These are phyloP conservation scores for Drosophila sproati DNA, from an alignment of 1,140 invertebrate species.

Conservation along the genomic window DNA sequence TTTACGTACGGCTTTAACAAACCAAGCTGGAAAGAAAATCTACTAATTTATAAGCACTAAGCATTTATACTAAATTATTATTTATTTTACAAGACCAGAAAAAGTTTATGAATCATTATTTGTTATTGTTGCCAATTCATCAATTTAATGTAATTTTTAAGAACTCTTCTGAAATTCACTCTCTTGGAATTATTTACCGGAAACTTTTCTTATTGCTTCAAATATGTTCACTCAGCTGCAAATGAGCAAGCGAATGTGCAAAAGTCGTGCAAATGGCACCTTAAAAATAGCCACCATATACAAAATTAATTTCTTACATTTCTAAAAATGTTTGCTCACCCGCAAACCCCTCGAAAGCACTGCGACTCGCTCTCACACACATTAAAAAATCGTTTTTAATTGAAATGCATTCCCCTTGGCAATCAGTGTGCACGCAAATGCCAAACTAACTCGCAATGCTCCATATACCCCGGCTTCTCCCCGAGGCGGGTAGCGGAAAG, in stretches of 20 bases:
- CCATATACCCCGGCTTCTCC: neutral
- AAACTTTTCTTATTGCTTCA: too few relatives aligned
- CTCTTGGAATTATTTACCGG: too few relatives aligned
- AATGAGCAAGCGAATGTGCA: neutral
- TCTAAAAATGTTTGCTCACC: conserved; percentile 37
- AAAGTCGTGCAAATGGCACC: conserved; percentile 19
- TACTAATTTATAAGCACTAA: too few relatives aligned
- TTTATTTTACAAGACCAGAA: too few relatives aligned
- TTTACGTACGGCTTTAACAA: too few relatives aligned
- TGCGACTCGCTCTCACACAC: conserved; percentile 30
- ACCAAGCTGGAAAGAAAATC: too few relatives aligned
- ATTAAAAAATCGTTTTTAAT: conserved; percentile 78
- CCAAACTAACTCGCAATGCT: conserved; percentile 48
- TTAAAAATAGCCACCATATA: conserved; percentile 23
- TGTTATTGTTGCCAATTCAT: too few relatives aligned
- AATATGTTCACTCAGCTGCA: conserved; percentile 8
- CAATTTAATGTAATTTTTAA: too few relatives aligned
- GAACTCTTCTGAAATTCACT: too few relatives aligned
- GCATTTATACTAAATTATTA: too few relatives aligned
- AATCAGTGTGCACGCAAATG: conserved; percentile 60
- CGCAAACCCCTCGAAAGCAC: neutral
- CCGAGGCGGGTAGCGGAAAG: neutral
- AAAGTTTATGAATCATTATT: too few relatives aligned
- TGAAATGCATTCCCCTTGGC: conserved; percentile 74
- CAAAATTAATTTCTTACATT: conserved; percentile 62